Conservation (phyloP, 2,113 vertebrate species). For the Ammodytes dubius region DNA sequence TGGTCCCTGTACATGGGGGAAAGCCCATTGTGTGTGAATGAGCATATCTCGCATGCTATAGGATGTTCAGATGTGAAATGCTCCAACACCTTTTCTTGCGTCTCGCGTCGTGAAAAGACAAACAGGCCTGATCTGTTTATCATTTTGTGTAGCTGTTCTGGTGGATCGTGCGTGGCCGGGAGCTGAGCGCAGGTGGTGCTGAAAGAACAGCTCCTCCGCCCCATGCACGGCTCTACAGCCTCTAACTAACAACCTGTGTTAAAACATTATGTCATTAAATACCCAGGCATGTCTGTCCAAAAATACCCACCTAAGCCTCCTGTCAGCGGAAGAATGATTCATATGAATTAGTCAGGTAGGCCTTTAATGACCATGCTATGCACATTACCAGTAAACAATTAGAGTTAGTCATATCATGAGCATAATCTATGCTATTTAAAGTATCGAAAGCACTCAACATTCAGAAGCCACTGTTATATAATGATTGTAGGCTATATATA, state of each 20-base stretch:
- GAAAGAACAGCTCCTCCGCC: constrained; percentile 71
- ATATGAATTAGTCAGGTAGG: not conserved
- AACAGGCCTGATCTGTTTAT: constrained; percentile 54
- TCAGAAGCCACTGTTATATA: no score
- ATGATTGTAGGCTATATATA: no score
- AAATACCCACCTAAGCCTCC: not conserved
- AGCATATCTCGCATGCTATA: not conserved
- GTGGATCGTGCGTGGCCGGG: not conserved
- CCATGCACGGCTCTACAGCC: constrained; percentile 23
- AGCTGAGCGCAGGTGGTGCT: constrained; percentile 69
- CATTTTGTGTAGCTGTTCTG: not conserved
- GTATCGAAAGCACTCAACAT: no score
- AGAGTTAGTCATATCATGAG: no score
- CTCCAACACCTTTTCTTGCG: constrained; percentile 26
- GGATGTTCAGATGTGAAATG: constrained; percentile 8
- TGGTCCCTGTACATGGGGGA: not conserved
- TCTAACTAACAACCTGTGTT: constrained; percentile 4
- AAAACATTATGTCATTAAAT: constrained; percentile 28
- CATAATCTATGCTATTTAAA: no score
- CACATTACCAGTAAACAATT: no score
- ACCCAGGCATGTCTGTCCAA: not conserved
- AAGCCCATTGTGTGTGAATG: constrained; percentile 31
- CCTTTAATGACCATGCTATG: no score
- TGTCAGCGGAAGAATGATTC: not conserved
- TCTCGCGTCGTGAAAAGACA: constrained; percentile 48